Conservation (phyloP, 1,140 invertebrate species). For the Neotoxoptera formosana region DNA sequence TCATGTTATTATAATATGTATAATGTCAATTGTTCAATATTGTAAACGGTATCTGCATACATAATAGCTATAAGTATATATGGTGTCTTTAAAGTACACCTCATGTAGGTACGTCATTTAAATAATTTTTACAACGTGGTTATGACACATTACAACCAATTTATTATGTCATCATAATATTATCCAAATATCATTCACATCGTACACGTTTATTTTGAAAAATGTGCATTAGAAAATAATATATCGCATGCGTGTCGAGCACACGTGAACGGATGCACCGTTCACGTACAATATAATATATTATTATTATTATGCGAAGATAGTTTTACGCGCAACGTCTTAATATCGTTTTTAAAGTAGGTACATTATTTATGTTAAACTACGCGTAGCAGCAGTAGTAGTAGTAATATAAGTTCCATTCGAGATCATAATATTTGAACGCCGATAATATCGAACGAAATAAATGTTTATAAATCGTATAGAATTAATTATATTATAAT, state of each 20-base stretch:
- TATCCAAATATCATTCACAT: neutral
- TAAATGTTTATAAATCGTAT: neutral
- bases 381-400: too few relatives aligned
- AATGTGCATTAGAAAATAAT: neutral
- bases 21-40: neutral
- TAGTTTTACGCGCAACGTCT: neutral
- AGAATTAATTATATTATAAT: neutral
- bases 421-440: neutral
- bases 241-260: neutral
- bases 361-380: neutral
- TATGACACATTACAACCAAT: neutral
- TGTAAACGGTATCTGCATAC: neutral
- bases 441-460: neutral
- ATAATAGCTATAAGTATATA: neutral
- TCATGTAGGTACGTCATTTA: neutral
- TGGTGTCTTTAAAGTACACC: neutral
- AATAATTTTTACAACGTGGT: neutral
- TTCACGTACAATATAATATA: neutral
- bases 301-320: neutral
- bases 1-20: neutral
- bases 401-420: neutral
- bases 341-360: neutral
- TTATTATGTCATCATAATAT: neutral
- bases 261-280: neutral
- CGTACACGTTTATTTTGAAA: neutral